Evolutionary conservation across 2,797 vertebrate species (phyloP), one percentile per base, ranked within the genome.

Genomic region (Girardinus metallicus): DNA sequence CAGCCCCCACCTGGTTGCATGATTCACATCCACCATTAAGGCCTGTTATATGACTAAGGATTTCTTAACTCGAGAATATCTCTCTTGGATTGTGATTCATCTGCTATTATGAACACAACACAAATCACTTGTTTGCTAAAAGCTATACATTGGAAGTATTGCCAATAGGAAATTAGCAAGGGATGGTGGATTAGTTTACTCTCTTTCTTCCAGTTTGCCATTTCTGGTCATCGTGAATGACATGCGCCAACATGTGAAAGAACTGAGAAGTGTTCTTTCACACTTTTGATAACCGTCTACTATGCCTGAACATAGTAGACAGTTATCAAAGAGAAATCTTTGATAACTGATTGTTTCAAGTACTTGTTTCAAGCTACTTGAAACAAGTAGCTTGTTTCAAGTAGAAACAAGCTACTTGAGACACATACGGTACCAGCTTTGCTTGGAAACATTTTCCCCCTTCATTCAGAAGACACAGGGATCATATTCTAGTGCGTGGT

Each of bases 1-100:
- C 55, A 4, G 78, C 73, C 72, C 71, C 86, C 80, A 73, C 74
- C 85, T 87, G 78, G 73, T 74, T 76, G 12, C 21, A 26, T 73
- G 79, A 73, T 76, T 76, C 7, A 1, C 64, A 4, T 64, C 39
- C 80, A 66, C 34, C 57, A 60, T 44, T 62, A 64, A 64, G n/a
- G 62, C 31, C 36, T n/a, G 34, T 53, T 39, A 23, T 21, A 39
- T 49, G 15, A 18, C 16, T 34, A 62, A 60, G 57, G 13, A 16
- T 62, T 62, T 34, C 31, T 34, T 62, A 31, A 62, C 29, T 34
- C 1, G 13, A 62, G 57, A 26, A 41, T 70, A 57, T 57, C 23
- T 43, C 23, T 43, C 66, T 41, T 70, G 23, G 11, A 41, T 70
- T n/a, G 23, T 70, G 36, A 43, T 43, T 41, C 21, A n/a, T 44